Evolutionary conservation across 2,113 vertebrate species (phyloP).

Genomic region (Dasyprocta punctata): DNA sequence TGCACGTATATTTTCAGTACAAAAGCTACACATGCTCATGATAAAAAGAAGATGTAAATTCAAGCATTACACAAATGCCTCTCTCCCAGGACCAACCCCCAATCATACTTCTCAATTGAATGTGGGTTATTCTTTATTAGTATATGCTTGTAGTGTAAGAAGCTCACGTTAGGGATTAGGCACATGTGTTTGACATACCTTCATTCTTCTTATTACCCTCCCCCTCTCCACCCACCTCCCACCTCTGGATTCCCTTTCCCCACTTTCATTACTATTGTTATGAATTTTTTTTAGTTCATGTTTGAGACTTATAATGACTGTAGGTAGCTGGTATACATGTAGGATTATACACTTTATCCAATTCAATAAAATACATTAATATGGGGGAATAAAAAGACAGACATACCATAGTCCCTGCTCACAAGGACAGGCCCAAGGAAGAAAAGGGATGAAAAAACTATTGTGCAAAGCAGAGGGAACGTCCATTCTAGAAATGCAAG

Average conservation of each 20-base stretch:
- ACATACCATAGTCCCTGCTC: background rate
- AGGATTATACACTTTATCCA: background rate
- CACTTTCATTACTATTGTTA: background rate
- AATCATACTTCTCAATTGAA: background rate
- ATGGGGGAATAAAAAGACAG: background rate
- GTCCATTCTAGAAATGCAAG: background rate
- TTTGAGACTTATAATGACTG: background rate
- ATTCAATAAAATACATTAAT: background rate
- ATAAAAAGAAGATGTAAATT: background rate
- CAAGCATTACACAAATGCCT: background rate
- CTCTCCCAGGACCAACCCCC: background rate
- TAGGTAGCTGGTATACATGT: background rate
- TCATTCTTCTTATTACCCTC: background rate
- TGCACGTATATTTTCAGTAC: background rate
- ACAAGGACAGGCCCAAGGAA: background rate
- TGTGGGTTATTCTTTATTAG: background rate
- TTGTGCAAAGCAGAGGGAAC: background rate
- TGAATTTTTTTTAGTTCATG: background rate
- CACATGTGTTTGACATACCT: background rate
- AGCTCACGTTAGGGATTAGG: background rate
- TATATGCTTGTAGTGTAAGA: background rate
- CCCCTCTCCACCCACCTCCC: background rate
- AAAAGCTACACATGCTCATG: background rate
- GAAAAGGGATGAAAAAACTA: background rate
- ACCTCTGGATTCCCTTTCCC: background rate